A percentile compares a stretch with the other conserved stretches of the same genome.
Conservation (phyloP, 2,888 invertebrate genomes). For the Parnassius smintheus region DNA sequence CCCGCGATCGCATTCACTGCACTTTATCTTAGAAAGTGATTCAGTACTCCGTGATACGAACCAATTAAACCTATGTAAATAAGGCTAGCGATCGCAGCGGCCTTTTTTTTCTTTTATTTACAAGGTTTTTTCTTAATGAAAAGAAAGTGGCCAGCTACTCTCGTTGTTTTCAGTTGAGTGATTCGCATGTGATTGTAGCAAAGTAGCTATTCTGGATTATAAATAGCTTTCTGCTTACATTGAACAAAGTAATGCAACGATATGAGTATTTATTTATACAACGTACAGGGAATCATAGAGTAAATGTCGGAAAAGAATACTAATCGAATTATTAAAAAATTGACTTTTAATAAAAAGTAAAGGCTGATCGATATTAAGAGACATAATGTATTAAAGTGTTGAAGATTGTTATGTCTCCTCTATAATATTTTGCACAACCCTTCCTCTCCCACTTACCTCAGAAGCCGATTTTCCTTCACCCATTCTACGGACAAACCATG, state of each 20-base stretch:
- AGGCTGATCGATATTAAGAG: no score
- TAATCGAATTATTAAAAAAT: no score
- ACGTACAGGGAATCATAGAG: no score
- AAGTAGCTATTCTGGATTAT: slow-evolving; percentile 21
- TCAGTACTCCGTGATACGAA: slow-evolving; percentile 6
- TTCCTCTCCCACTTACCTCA: no score
- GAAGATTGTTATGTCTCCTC: no score
- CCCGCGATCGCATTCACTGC: slow-evolving; percentile 4
- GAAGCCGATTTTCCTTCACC: no score
- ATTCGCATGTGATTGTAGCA: slow-evolving; percentile 36
- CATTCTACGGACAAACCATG: no score
- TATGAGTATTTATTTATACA: background rate
- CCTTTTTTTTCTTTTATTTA: slow-evolving; percentile 12
- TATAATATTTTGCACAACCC: no score
- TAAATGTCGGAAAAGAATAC: no score
- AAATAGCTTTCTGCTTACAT: slow-evolving; percentile 26
- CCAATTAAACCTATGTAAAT: slow-evolving; percentile 11
- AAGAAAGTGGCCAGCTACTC: slow-evolving; percentile 15
- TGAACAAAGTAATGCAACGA: background rate
- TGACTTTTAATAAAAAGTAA: no score
- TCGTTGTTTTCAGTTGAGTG: slow-evolving; percentile 40
- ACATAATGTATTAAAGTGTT: no score
- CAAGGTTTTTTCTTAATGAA: background rate
- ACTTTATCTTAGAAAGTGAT: slow-evolving; percentile 18
- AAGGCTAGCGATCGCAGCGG: background rate